These are phyloP conservation scores for Scotopteryx bipunctaria DNA, from an alignment of 2,888 invertebrate genomes.

Conservation along the genomic window DNA sequence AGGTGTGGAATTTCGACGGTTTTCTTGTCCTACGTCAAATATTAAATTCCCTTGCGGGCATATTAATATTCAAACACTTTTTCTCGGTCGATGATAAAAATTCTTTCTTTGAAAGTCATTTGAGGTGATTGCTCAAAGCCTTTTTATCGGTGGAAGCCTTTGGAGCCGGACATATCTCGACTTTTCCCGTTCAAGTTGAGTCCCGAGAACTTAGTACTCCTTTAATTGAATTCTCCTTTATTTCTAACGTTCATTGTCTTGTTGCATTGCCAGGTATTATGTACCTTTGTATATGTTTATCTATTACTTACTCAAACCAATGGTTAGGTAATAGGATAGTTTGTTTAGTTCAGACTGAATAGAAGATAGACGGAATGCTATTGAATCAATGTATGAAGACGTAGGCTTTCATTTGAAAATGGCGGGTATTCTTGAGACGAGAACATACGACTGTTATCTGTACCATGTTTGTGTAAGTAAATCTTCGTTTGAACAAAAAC, in stretches of 20 bases:
- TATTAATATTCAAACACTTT: conserved; percentile 69
- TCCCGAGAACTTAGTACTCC: conserved; percentile 34
- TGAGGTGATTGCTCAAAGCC: conserved; percentile 67
- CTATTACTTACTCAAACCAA: conserved; percentile 24
- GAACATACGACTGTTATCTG: not conserved
- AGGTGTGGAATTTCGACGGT: conserved; percentile 53
- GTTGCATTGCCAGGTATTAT: conserved; percentile 27
- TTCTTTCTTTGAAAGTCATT: conserved; percentile 59
- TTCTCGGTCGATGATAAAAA: conserved; percentile 50
- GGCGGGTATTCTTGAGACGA: conserved; percentile 13
- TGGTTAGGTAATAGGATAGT: conserved; percentile 33
- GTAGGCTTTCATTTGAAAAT: conserved; percentile 20
- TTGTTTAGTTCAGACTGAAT: conserved; percentile 30
- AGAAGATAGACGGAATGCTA: conserved; percentile 15
- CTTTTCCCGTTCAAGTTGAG: conserved; percentile 37
- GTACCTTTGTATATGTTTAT: conserved; percentile 35
- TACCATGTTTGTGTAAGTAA: not conserved
- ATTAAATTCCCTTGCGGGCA: conserved; percentile 65
- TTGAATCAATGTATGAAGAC: conserved; percentile 22
- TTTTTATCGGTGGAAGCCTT: conserved; percentile 44
- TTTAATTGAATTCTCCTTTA: conserved; percentile 39
- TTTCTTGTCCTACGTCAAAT: conserved; percentile 64
- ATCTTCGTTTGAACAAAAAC: not conserved
- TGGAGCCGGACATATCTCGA: conserved; percentile 39
- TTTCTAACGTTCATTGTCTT: conserved; percentile 32